Conservation (phyloP, 2,888 invertebrate genomes). For the Dryobotodes eremita region DNA sequence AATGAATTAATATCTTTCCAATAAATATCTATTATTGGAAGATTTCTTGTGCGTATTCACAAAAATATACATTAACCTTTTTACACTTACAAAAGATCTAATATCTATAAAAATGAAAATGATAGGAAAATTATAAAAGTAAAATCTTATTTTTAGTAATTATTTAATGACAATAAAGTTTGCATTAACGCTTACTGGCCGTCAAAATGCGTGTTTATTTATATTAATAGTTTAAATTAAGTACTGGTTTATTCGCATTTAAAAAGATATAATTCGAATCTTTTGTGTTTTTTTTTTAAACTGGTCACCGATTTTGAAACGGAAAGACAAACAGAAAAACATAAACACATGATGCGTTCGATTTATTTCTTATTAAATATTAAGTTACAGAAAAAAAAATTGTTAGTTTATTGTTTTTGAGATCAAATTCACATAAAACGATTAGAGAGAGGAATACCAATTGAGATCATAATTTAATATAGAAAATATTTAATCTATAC, state of each 20-base stretch:
- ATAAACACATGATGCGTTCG: neutral
- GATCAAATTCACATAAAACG: conserved; percentile 74
- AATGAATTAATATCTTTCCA: neutral
- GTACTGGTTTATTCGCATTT: conserved; percentile 49
- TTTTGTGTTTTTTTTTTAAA: neutral
- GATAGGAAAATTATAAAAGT: conserved; percentile 53
- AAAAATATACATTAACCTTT: conserved; percentile 11
- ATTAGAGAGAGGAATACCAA: conserved; percentile 77
- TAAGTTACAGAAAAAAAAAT: conserved; percentile 28
- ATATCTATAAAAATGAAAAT: conserved; percentile 34
- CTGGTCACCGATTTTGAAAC: neutral
- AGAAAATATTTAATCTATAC: conserved; percentile 34
- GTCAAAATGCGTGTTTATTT: conserved; percentile 78
- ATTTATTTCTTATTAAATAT: conserved; percentile 47
- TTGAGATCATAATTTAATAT: conserved; percentile 82
- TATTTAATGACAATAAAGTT: conserved; percentile 61
- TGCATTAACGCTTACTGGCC: conserved; percentile 82
- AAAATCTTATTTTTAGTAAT: conserved; percentile 47
- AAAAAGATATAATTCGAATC: conserved; percentile 55
- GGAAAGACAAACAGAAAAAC: neutral
- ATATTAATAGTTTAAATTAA: conserved; percentile 36
- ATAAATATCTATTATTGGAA: neutral
- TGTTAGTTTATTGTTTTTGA: conserved; percentile 69
- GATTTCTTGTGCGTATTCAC: neutral
- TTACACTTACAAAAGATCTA: conserved; percentile 21